Conservation (phyloP, 2,888 invertebrate genomes). For the Calameuta filiformis region DNA sequence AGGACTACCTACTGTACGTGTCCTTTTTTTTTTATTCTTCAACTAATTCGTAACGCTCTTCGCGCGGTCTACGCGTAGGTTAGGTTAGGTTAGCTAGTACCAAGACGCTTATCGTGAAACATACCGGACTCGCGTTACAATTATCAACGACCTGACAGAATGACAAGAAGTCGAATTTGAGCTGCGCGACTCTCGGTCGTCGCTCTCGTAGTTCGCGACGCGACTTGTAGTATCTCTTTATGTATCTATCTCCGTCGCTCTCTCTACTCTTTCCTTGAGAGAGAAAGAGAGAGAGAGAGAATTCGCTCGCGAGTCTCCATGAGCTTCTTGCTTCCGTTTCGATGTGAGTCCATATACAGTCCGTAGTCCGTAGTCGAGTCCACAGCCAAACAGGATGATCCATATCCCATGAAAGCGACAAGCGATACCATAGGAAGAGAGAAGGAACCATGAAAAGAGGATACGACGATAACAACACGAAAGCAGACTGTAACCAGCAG, state of each 20-base stretch:
- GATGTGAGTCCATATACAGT: conserved; percentile 2
- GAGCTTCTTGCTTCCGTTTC: conserved; percentile 9
- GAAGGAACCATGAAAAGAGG: no score
- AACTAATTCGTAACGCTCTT: no score
- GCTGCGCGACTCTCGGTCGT: conserved; percentile 8
- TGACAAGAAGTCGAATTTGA: conserved; percentile 47
- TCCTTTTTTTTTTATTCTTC: no score
- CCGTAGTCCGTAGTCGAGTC: background rate
- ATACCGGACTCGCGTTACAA: conserved; percentile 58
- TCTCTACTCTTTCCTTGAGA: no score
- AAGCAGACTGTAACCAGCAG: no score
- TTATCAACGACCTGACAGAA: conserved; percentile 54
- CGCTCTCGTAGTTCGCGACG: background rate
- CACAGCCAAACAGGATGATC: conserved; percentile 31
- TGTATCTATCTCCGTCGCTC: background rate
- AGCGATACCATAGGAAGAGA: no score
- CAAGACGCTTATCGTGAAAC: conserved; percentile 45
- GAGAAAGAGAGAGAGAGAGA: background rate
- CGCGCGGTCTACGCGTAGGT: no score
- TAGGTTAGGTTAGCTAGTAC: background rate
- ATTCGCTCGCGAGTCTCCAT: conserved; percentile 9
- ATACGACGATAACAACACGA: no score
- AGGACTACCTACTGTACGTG: no score
- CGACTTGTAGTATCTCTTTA: background rate
- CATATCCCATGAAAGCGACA: conserved; percentile 37